These are phyloP conservation scores for Diacarnus erythraeanus DNA, from an alignment of 37 sponge, comb jelly and placozoan genomes.

Conservation along the genomic window DNA sequence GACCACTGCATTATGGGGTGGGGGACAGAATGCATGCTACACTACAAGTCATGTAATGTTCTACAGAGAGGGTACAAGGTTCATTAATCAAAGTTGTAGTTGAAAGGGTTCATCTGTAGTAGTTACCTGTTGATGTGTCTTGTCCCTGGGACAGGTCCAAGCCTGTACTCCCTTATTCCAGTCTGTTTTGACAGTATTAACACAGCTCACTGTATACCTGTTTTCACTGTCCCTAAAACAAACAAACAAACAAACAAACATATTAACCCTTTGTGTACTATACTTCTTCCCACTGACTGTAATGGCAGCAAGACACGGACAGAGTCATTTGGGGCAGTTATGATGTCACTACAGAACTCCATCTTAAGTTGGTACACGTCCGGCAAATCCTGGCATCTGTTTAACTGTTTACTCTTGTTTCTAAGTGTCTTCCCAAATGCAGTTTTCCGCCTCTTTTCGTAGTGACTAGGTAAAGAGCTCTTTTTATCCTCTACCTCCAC, in stretches of 20 bases:
- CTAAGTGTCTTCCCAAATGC: conserved; percentile 35
- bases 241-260: not conserved
- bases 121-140: not conserved
- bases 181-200: conserved; percentile 20
- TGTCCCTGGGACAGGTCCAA: conserved; percentile 16
- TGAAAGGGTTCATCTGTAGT: not conserved
- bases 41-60: not conserved
- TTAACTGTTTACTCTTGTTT: not conserved
- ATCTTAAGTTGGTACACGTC: conserved; percentile 1
- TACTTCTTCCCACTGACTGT: too few relatives aligned
- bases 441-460: conserved; percentile 15
- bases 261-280: not conserved
- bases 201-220: conserved; percentile 18
- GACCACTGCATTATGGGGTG: not conserved
- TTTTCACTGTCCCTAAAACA: conserved; percentile 1
- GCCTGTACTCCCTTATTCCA: conserved; percentile 24
- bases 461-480: not conserved
- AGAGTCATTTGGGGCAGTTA: conserved; percentile 18
- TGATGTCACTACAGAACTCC: not conserved
- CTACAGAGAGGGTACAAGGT: not conserved
- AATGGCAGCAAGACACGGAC: conserved; percentile 34
- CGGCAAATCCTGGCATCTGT: not conserved
- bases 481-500: not conserved
- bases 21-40: too few relatives aligned
- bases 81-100: not conserved